These are phyloP conservation scores for Drosophila pseudotakahashii DNA, from an alignment of 2,888 invertebrate species.

Conservation along the genomic window DNA sequence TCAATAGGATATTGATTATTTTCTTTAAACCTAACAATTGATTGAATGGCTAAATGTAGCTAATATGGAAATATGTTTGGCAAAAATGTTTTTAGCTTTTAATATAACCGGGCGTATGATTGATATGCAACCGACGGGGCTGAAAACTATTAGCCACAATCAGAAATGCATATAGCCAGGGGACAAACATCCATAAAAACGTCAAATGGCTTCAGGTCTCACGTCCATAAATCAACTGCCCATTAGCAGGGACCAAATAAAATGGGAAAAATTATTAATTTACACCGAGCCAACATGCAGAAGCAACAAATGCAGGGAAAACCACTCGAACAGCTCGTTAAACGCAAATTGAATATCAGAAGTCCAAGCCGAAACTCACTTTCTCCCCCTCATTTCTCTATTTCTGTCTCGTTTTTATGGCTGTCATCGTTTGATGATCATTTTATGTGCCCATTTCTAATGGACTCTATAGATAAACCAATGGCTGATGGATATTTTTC, in stretches of 20 bases:
- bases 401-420: slow-evolving; percentile 26
- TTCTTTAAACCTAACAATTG: too few relatives aligned
- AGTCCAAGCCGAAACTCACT: background rate
- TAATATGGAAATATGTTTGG: too few relatives aligned
- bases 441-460: slow-evolving; percentile 31
- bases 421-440: slow-evolving; percentile 37
- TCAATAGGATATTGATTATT: too few relatives aligned
- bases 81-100: too few relatives aligned
- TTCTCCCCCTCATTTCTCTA: background rate
- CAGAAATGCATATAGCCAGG: slow-evolving; percentile 69
- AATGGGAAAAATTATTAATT: slow-evolving; percentile 53
- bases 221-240: slow-evolving; percentile 66
- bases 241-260: slow-evolving; percentile 53
- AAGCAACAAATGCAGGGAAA: slow-evolving; percentile 9
- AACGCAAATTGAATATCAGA: slow-evolving; percentile 45
- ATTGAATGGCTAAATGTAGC: too few relatives aligned
- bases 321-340: slow-evolving; percentile 46
- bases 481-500: slow-evolving; percentile 5
- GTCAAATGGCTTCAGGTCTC: slow-evolving; percentile 49
- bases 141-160: slow-evolving; percentile 34
- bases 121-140: slow-evolving; percentile 47
- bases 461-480: slow-evolving; percentile 19
- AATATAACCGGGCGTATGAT: slow-evolving; percentile 63
- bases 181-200: slow-evolving; percentile 62
- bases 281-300: slow-evolving; percentile 22